Conservation (phyloP, 2,113 vertebrate species). For the Ibidorhyncha struthersii region DNA sequence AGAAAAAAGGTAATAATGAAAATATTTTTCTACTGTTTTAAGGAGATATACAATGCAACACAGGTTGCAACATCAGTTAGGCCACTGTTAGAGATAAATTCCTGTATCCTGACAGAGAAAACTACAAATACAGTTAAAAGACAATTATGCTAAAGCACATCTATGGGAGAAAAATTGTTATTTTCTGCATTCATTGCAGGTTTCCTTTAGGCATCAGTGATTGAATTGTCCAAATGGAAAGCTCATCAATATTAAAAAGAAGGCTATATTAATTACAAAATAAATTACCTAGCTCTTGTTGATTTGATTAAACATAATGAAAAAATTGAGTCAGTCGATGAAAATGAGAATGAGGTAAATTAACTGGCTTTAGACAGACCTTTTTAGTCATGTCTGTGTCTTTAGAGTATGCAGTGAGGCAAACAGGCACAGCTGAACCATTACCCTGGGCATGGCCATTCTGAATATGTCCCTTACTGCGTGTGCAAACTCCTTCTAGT, state of each 20-base stretch:
- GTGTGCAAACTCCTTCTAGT: background rate
- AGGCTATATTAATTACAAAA: constrained; percentile 43
- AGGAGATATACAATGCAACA: background rate
- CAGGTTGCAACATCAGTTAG: background rate
- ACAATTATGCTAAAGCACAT: background rate
- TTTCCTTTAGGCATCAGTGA: background rate
- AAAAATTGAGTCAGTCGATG: background rate
- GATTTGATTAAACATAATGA: constrained; percentile 38
- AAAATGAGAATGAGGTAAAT: constrained; percentile 4
- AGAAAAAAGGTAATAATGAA: background rate
- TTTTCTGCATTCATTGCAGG: background rate
- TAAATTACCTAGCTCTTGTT: constrained; percentile 16
- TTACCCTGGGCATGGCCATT: background rate
- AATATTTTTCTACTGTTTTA: background rate
- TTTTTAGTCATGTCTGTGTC: background rate
- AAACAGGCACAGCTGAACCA: background rate
- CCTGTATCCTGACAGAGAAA: background rate
- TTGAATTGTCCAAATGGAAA: background rate
- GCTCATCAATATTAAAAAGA: constrained; percentile 22
- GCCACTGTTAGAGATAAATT: background rate
- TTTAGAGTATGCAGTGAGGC: background rate
- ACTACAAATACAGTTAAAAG: background rate
- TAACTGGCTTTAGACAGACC: background rate
- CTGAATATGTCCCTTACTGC: background rate
- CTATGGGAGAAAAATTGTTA: background rate